Evolutionary conservation across 2,113 vertebrate genomes (phyloP), one percentile per base, ranked within the genome.

Genomic region (Felis catus): DNA sequence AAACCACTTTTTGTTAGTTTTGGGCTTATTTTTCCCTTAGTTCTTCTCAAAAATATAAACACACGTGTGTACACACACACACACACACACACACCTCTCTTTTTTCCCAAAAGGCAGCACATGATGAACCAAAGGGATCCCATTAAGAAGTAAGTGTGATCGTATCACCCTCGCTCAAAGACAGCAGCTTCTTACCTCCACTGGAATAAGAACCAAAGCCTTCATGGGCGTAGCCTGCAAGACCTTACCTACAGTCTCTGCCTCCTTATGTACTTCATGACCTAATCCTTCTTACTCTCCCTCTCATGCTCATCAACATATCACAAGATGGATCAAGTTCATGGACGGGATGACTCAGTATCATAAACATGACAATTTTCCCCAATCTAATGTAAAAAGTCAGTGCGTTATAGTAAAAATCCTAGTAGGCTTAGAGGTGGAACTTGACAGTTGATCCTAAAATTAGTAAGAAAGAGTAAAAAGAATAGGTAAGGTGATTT

Each of bases 21-120:
- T 68, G n/a, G 29, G 11, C 70, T 92, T 66, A n/a, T 58, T 81
- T 66, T 93, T 87, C 61, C 23, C 41, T 63, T 87, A 70, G 41
- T 93, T 80, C 27, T 74, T 70, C 51, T 79, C 91, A 16, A 80
- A 95, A 93, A 82, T 45, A 71, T 19, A 95, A 85, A 27, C 31
- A 41, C 23, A 74, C 71, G 25, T 16, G 36, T 9, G 10, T 25
- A 70, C 10, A 71, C 5, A 53, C 4, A 51, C 27, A 74, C 66
- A 51, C 27, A 74, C 66, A 29, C 15, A 16, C 45, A 63, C 41
- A 80, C 48, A 23, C 39, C 13, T 39, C 13, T 39, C 58, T 71
- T 58, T 88, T 68, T 71, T 71, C 9, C 6, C 63, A 45, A 73
- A 79, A 93, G n/a, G 81, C 39, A 90, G 61, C 23, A 87, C 53